These are phyloP conservation scores for Alligator sinensis DNA, from an alignment of 2,113 vertebrate species.

Conservation along the genomic window DNA sequence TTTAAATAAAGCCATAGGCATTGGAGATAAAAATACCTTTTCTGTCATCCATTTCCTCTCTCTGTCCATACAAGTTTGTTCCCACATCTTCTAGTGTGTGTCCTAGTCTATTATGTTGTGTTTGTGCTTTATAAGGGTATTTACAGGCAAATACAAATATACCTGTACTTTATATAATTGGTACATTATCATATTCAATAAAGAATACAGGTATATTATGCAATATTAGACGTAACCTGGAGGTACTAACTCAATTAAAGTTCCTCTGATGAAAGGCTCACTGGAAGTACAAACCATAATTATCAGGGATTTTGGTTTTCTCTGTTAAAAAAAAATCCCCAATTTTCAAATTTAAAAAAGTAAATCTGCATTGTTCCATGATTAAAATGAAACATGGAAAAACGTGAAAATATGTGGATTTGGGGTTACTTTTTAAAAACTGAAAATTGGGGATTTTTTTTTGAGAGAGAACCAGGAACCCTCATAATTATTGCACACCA, in stretches of 20 bases:
- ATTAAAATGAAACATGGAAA: no score
- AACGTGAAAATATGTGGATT: no score
- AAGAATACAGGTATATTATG: background rate
- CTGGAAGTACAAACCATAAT: background rate
- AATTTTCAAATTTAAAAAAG: no score
- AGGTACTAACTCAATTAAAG: background rate
- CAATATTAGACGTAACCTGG: background rate
- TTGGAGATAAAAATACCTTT: background rate
- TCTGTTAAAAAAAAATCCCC: no score
- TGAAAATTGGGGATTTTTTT: no score
- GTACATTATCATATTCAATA: background rate
- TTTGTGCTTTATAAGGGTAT: background rate
- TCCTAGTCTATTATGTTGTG: background rate
- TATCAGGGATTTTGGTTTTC: no score
- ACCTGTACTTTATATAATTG: background rate
- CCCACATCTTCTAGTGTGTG: background rate
- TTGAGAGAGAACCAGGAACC: no score
- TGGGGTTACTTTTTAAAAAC: no score
- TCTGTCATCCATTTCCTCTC: background rate
- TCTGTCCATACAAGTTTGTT: background rate
- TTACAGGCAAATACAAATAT: background rate
- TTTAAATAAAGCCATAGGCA: constrained; percentile 1
- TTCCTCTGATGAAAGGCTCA: background rate
- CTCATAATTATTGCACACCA: background rate
- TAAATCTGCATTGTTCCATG: no score